A percentile compares a stretch with the other conserved stretches of the same genome.
Conservation (phyloP, 2,888 invertebrate species). For the Tetranychus truncatus region DNA sequence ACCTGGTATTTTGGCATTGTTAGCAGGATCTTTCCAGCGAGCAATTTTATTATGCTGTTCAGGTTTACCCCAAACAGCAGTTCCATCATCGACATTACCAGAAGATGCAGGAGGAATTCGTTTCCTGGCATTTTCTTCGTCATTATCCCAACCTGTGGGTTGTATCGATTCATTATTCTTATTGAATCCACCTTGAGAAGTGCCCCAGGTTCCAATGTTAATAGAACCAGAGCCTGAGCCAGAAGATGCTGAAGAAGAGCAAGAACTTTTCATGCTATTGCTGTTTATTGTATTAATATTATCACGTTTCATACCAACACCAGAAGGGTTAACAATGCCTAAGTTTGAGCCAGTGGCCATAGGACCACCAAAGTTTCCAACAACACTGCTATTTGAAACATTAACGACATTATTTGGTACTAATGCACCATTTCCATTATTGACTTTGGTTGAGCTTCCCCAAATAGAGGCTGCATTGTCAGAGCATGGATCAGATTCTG, state of each 20-base stretch:
- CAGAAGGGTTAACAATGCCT: neutral
- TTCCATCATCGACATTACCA: constrained; percentile 52
- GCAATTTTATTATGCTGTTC: constrained; percentile 37
- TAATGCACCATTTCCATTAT: neutral
- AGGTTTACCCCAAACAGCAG: constrained; percentile 60
- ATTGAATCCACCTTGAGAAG: constrained; percentile 11
- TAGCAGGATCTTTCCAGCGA: constrained; percentile 42
- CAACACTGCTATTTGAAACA: neutral
- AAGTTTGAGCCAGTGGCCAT: neutral
- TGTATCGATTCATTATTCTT: constrained; percentile 16
- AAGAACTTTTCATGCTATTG: constrained; percentile 21
- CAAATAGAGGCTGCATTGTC: neutral
- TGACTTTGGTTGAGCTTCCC: neutral
- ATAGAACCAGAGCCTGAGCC: neutral
- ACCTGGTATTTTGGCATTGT: constrained; percentile 28
- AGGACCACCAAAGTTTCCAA: neutral
- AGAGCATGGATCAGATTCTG: neutral
- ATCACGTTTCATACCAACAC: neutral
- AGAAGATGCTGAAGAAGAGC: constrained; percentile 23
- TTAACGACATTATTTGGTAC: neutral
- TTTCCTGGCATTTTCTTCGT: constrained; percentile 38
- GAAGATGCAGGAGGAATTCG: neutral
- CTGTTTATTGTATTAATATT: constrained; percentile 7
- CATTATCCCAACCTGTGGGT: constrained; percentile 63
- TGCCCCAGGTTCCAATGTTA: constrained; percentile 16